Evolutionary conservation across 2,113 vertebrate genomes (phyloP).

Genomic region (Accipiter virgatus): DNA sequence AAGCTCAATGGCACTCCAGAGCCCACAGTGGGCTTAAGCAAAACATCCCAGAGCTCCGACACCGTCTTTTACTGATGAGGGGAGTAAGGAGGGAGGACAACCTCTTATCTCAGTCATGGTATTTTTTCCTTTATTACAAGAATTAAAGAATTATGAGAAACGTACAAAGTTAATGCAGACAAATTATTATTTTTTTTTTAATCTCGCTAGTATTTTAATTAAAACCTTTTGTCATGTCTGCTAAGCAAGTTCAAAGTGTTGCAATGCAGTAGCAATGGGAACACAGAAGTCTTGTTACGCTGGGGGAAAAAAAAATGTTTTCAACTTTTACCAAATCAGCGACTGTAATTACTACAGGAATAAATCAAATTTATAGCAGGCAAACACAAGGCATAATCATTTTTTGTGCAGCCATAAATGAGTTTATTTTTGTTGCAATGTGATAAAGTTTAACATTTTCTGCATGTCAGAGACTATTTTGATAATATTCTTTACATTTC

Average conservation of each 20-base stretch:
- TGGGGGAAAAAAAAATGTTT: conserved; percentile 43
- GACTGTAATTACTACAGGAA: conserved; percentile 63
- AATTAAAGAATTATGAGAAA: conserved; percentile 61
- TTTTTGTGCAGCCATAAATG: conserved; percentile 51
- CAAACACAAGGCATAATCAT: conserved; percentile 51
- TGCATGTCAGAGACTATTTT: conserved; percentile 57
- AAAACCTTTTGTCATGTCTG: conserved; percentile 72
- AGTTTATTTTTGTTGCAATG: conserved; percentile 62
- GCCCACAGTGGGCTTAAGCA: not conserved
- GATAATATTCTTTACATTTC: conserved; percentile 68
- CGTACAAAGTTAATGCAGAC: conserved; percentile 49
- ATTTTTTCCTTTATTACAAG: conserved; percentile 51
- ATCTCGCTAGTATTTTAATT: conserved; percentile 71
- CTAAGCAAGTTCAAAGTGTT: conserved; percentile 68
- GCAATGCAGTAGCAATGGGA: conserved; percentile 32
- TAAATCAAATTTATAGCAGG: conserved; percentile 71
- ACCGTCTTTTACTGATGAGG: not conserved
- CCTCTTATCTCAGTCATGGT: conserved; percentile 18
- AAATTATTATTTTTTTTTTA: conserved; percentile 52
- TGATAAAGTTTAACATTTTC: conserved; percentile 64
- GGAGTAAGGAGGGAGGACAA: not conserved
- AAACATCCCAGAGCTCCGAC: not conserved
- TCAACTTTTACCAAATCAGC: conserved; percentile 62
- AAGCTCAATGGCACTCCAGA: not conserved
- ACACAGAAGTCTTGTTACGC: conserved; percentile 12